phyloP scores from a whole-genome alignment of 2,888 invertebrate genomes.

The Chrysolina haemoptera region DNA sequence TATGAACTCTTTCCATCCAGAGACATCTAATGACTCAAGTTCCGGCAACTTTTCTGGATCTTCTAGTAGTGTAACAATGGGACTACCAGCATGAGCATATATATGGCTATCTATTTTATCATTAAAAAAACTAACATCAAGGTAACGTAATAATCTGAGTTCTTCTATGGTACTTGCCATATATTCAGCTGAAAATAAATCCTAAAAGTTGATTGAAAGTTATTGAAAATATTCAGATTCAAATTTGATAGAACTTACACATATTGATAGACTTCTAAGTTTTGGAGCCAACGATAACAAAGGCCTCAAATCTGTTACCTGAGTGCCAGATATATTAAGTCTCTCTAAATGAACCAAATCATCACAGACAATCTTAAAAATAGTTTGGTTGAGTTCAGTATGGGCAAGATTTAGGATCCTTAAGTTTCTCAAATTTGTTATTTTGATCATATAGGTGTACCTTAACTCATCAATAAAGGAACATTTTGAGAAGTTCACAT shows the following conservation, averaged over 20 bases:
- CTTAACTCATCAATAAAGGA: constrained; percentile 74
- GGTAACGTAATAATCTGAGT: constrained; percentile 59
- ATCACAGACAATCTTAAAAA: constrained; percentile 77
- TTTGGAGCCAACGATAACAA: constrained; percentile 73
- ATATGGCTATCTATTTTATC: constrained; percentile 58
- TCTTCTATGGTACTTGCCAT: constrained; percentile 57
- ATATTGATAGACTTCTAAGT: constrained; percentile 74
- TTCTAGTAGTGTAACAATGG: constrained; percentile 64
- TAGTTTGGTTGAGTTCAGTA: constrained; percentile 79
- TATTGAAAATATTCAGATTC: background rate
- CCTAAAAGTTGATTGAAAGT: constrained; percentile 50
- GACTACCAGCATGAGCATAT: constrained; percentile 45
- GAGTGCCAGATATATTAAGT: constrained; percentile 78
- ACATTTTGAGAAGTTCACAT: constrained; percentile 76
- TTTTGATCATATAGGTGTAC: constrained; percentile 71
- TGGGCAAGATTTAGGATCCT: constrained; percentile 76
- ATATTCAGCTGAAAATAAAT: constrained; percentile 55
- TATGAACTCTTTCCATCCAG: constrained; percentile 69
- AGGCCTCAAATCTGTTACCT: constrained; percentile 76
- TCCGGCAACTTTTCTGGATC: constrained; percentile 71
- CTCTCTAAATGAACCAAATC: constrained; percentile 76
- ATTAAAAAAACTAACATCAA: constrained; percentile 65
- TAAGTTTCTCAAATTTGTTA: constrained; percentile 75
- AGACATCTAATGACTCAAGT: constrained; percentile 76
- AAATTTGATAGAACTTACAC: constrained; percentile 67